Base-by-base conservation (phyloP, 2,797 vertebrate genomes). In the Trachurus trachurus region DNA sequence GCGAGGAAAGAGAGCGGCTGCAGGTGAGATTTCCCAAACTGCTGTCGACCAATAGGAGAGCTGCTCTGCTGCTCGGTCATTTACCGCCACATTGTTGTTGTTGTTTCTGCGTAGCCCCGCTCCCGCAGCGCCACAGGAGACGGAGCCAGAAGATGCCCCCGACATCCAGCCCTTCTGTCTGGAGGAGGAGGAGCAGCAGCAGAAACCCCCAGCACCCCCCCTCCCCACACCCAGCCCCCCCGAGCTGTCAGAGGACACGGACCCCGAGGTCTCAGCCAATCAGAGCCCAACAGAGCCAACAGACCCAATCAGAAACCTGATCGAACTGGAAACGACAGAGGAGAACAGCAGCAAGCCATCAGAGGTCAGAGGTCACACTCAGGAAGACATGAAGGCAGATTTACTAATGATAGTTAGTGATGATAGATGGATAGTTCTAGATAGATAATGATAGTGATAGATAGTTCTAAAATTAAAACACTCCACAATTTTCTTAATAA, bases 91-190 rank as follows among this genome's bases (percentile, higher is more conserved):
- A 9, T 75, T 56, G 17, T 44, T n/a, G 0, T 39, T 37, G 19
- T 26, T 58, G 9, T 58, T 29, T 49, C 34, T 39, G 2, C 70
- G 40, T 50, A 92, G 95, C 67, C 83, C 87, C 2, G 1, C 45
- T 31, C 80, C 86, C 1, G 5, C 26, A 22, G 66, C 75, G 1
- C 0, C n/a, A 0, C 42, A 62, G 31, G 74, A 73, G 45, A 83
- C 69, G 8, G 86, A 91, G 71, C 54, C 58, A 31, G 71, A 49
- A 3, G 42, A 70, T 4, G 19, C 15, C 4, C 52, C 82, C 0
- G 56, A 72, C 29, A 87, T 95, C 50, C 85, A 89, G 70, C 87
- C 92, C 26, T 95, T 96, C 86, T 87, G 61, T 53, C 73, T 94
- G 75, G 95, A 95, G 26, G 88, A 76, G 64, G 82, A 81, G 50